Evolutionary conservation across 2,888 invertebrate genomes (phyloP).

Genomic region (Belgica antarctica): DNA sequence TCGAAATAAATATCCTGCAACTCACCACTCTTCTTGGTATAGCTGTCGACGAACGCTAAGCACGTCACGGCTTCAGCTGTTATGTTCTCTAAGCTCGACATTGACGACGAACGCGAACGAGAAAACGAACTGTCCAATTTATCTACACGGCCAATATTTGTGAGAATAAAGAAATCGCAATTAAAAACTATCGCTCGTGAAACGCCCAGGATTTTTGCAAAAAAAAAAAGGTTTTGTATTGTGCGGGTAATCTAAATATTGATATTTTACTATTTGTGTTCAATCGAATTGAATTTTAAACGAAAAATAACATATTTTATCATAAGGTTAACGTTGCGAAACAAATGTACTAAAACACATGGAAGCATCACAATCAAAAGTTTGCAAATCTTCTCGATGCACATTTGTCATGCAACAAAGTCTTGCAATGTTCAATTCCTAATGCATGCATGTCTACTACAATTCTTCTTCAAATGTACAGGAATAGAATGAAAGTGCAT

Average conservation of each 20-base stretch:
- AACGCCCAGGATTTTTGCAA: not conserved
- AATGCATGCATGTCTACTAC: not conserved
- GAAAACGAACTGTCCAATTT: conserved; percentile 96
- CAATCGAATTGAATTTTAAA: conserved; percentile 4
- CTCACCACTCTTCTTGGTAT: conserved; percentile 89
- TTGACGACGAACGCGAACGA: conserved; percentile 93
- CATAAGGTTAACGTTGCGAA: no score
- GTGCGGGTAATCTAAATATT: conserved; percentile 18
- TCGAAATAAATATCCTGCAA: conserved; percentile 43
- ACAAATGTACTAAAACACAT: no score
- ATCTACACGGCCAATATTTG: conserved; percentile 74
- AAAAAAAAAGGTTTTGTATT: not conserved
- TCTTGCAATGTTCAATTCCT: no score
- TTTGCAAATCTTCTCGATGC: not conserved
- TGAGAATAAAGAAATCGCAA: not conserved
- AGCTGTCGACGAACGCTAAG: conserved; percentile 93
- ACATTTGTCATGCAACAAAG: not conserved
- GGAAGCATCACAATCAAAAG: not conserved
- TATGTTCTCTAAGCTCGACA: conserved; percentile 97
- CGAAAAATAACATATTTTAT: no score
- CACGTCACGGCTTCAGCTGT: conserved; percentile 93
- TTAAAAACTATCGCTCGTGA: not conserved
- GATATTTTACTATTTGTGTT: conserved; percentile 8
- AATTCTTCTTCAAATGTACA: not conserved
- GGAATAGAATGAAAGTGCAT: no score